Evolutionary conservation across 2,888 invertebrate species (phyloP).

Genomic region (Microctonus hyperodae): DNA sequence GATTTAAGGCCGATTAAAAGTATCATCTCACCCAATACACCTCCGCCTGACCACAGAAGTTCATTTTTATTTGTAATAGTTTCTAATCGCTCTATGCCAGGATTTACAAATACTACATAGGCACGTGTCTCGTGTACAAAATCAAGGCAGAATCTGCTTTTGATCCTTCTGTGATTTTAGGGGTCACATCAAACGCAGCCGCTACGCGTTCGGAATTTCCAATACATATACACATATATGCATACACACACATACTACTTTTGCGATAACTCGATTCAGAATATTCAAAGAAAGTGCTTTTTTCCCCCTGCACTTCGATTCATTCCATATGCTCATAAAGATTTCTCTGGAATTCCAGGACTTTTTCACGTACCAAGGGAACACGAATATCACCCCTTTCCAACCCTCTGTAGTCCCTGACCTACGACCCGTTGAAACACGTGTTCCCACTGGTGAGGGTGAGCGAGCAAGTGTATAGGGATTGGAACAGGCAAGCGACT

Average conservation of each 20-base stretch:
- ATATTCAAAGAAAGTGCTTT: neutral
- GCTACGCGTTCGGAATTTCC: neutral
- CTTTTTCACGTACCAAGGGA: slow-evolving; percentile 13
- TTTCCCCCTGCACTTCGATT: neutral
- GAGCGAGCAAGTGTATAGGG: slow-evolving; percentile 2
- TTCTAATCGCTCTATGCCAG: slow-evolving; percentile 20
- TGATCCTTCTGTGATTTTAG: neutral
- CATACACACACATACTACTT: neutral
- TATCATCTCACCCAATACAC: slow-evolving; percentile 24
- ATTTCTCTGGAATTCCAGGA: slow-evolving; percentile 4
- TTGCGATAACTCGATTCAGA: neutral
- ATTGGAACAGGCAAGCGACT: neutral
- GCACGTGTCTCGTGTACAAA: slow-evolving; percentile 23
- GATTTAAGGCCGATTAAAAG: slow-evolving; percentile 27
- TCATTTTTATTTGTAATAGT: slow-evolving; percentile 14
- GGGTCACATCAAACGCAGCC: slow-evolving; percentile 3
- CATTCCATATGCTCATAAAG: neutral
- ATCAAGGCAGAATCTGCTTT: slow-evolving; percentile 1
- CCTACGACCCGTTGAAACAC: slow-evolving; percentile 53
- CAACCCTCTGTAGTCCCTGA: slow-evolving; percentile 37
- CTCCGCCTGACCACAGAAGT: neutral
- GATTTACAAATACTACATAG: neutral
- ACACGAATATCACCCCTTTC: slow-evolving; percentile 31
- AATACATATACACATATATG: neutral
- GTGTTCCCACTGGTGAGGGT: slow-evolving; percentile 46